Conservation (phyloP, 2,113 vertebrate species). For the Noctilio leporinus region DNA sequence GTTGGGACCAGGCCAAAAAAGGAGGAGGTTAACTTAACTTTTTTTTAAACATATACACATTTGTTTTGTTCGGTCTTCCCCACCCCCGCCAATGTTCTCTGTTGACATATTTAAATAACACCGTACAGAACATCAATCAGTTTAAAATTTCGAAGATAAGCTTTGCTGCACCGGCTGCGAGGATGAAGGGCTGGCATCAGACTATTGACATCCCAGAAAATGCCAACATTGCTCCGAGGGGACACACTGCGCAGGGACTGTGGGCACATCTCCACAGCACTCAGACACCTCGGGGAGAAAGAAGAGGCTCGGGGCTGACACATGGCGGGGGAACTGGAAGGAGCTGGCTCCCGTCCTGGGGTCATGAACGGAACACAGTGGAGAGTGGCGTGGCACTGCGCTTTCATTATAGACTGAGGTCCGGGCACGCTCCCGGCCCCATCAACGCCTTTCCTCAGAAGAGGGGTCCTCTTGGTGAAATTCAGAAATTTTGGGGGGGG, state of each 20-base stretch:
- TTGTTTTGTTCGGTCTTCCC: neutral
- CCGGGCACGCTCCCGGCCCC: neutral
- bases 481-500: neutral
- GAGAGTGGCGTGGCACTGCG: neutral
- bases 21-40: neutral
- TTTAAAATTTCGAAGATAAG: neutral
- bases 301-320: neutral
- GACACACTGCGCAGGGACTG: neutral
- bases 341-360: neutral
- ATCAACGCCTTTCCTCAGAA: neutral
- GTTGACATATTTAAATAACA: neutral
- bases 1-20: neutral
- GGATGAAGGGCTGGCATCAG: neutral
- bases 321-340: neutral
- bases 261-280: neutral
- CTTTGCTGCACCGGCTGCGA: neutral
- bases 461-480: neutral
- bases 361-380: too few species aligned
- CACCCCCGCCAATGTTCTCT: neutral
- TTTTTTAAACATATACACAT: neutral
- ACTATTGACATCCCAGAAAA: neutral
- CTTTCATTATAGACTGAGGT: neutral
- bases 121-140: neutral
- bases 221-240: neutral
- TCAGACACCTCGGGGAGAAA: neutral